Evolutionary conservation across 2,888 invertebrate species (phyloP).

Genomic region (Hyppa rectilinea): DNA sequence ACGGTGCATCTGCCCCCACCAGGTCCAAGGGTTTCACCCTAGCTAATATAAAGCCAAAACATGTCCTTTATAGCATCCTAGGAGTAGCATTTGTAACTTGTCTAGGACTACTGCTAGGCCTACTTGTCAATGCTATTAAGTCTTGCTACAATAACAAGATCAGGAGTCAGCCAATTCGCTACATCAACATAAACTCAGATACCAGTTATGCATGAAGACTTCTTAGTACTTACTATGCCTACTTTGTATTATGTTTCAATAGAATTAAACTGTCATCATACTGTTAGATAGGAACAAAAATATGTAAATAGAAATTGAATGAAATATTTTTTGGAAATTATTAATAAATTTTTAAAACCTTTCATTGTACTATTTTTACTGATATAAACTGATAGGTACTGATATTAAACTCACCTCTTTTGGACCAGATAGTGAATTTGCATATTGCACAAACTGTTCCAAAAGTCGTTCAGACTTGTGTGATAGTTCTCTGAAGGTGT

Average conservation of each 20-base stretch:
- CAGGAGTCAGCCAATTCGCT: constrained; percentile 82
- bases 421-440: constrained; percentile 92
- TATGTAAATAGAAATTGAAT: constrained; percentile 68
- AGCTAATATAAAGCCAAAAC: constrained; percentile 82
- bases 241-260: constrained; percentile 49
- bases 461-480: constrained; percentile 94
- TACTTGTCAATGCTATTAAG: constrained; percentile 81
- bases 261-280: constrained; percentile 57
- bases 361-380: constrained; percentile 13
- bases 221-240: constrained; percentile 41
- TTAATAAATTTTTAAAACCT: constrained; percentile 46
- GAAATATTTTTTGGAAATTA: constrained; percentile 48
- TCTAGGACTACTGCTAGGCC: constrained; percentile 83
- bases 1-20: constrained; percentile 77
- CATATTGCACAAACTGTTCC: constrained; percentile 94
- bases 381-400: not conserved
- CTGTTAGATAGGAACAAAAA: constrained; percentile 64
- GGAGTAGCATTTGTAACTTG: constrained; percentile 82
- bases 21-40: constrained; percentile 73
- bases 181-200: constrained; percentile 82
- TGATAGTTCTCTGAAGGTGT: constrained; percentile 94
- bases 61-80: constrained; percentile 86
- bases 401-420: constrained; percentile 90
- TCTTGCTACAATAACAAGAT: constrained; percentile 81
- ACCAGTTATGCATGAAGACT: constrained; percentile 79